Percentiles rank a stretch among this genome's conserved stretches.
Evolutionary conservation across 1,140 invertebrate species (phyloP).

Genomic region (Zaprionus vittiger): DNA sequence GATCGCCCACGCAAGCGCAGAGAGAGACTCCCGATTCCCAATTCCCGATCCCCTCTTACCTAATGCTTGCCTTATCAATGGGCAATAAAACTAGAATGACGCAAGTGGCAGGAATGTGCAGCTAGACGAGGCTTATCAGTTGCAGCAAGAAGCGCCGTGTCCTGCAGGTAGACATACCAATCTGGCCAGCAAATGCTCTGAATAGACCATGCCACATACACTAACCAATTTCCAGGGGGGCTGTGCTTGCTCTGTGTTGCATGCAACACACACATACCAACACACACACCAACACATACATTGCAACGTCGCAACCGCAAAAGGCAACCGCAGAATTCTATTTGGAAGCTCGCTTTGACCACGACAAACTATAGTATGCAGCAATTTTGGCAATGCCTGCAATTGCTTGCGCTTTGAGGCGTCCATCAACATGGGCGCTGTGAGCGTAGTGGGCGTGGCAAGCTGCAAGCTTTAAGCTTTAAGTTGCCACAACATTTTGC

Average conservation of each 20-base stretch:
- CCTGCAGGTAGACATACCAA: slow-evolving; percentile 25
- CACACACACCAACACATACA: background rate
- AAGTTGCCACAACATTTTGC: background rate
- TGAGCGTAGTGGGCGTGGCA: background rate
- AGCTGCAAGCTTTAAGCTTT: background rate
- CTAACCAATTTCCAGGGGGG: background rate
- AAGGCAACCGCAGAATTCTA: slow-evolving; percentile 73
- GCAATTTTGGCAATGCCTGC: background rate
- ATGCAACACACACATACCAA: slow-evolving; percentile 34
- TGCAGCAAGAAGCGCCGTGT: background rate
- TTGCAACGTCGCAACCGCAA: slow-evolving; percentile 51
- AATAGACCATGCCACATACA: background rate
- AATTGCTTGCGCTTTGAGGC: slow-evolving; percentile 4
- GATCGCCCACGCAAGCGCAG: slow-evolving; percentile 24
- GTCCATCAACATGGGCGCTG: background rate
- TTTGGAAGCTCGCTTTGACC: slow-evolving; percentile 51
- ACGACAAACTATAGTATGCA: slow-evolving; percentile 16
- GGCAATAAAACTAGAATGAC: slow-evolving; percentile 37
- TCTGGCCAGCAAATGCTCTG: background rate
- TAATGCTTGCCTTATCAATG: slow-evolving; percentile 17
- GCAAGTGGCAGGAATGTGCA: slow-evolving; percentile 57
- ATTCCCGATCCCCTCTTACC: background rate
- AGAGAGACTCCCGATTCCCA: background rate
- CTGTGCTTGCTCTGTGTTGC: slow-evolving; percentile 4
- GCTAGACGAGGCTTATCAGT: slow-evolving; percentile 2